Evolutionary conservation across 1,140 invertebrate species (phyloP), one percentile per base, ranked within the genome.

Genomic region (Drosophila ercepeae): DNA sequence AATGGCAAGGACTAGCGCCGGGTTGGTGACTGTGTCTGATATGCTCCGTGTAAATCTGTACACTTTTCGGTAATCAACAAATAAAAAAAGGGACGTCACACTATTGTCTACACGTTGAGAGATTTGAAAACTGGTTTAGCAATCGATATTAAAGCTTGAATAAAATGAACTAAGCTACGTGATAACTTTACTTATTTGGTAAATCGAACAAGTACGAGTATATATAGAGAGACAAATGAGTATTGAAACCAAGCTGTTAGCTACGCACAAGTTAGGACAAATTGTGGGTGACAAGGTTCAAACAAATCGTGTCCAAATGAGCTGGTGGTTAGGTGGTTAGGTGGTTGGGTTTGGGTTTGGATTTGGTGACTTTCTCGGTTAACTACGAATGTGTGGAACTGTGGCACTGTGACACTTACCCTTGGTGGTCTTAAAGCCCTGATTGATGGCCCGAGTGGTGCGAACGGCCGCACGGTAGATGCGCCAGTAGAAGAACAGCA

Each of bases 361-460:
- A 7, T 27, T 27, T 7, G 7, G 27, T 27, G 27, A 27, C 27
- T 27, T 65, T 36, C 34, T 36, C 51, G 29, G 25, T 54, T 68
- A 34, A 16, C 63, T 45, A 72, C 25, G 41, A 13, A 13, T 51
- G 23, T 44, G 13, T 25, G 8, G 19, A 1, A 11, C 32, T 5
- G 32, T 25, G 44, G 23, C 14, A 6, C 36, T 39, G 36, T 14
- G 8, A 9, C 13, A 78, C 89, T 91, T 86, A 92, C 95, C 94
- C 92, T 97, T 98, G 11, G 97, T 98, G 32, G 97, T 98, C 60
- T 97, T 94, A 90, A 98, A 98, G 53, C 98, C 94, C 92, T 97
- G 96, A 92, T 97, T 97, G 79, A 92, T 64, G 92, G 86, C 78
- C 90, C 93, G 51, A 89, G 93, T 81, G 92, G 93, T 92, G 65